A percentile compares a stretch with the other conserved stretches of the same genome.
Evolutionary conservation across 2,888 invertebrate genomes (phyloP).

Genomic region (Sialis lutaria): DNA sequence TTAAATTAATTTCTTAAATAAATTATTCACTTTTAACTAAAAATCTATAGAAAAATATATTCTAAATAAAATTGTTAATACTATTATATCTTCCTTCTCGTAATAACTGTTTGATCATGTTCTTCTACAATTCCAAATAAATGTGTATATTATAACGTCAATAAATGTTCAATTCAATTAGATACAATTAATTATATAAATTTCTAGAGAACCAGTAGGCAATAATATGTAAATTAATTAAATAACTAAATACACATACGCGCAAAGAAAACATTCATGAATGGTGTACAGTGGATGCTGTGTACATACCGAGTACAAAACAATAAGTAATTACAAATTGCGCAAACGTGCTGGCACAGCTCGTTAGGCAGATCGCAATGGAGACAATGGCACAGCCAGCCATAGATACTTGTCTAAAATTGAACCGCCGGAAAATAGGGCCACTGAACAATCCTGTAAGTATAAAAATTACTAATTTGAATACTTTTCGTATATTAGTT

Average conservation of each 20-base stretch:
- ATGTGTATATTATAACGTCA: too few relatives aligned
- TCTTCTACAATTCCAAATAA: too few relatives aligned
- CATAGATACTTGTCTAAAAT: constrained; percentile 24
- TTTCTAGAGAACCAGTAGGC: too few relatives aligned
- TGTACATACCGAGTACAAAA: constrained; percentile 15
- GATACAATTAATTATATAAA: too few relatives aligned
- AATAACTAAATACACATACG: not conserved
- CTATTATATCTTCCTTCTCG: too few relatives aligned
- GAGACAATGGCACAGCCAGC: constrained; percentile 24
- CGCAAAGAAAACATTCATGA: not conserved
- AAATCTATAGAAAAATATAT: too few relatives aligned
- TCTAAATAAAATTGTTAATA: too few relatives aligned
- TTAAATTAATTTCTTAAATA: too few relatives aligned
- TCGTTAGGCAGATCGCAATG: constrained; percentile 23
- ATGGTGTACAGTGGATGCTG: not conserved
- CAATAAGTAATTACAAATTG: constrained; percentile 24
- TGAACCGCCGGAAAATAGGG: constrained; percentile 25
- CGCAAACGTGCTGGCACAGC: constrained; percentile 23
- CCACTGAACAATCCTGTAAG: constrained; percentile 24
- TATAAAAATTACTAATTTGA: not conserved
- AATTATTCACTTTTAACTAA: too few relatives aligned
- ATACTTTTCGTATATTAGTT: too few relatives aligned
- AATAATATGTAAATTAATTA: not conserved
- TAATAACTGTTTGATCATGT: too few relatives aligned
- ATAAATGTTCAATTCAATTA: too few relatives aligned